phyloP scores from a whole-genome alignment of 2,113 vertebrate species.

The Thunnus thynnus region DNA sequence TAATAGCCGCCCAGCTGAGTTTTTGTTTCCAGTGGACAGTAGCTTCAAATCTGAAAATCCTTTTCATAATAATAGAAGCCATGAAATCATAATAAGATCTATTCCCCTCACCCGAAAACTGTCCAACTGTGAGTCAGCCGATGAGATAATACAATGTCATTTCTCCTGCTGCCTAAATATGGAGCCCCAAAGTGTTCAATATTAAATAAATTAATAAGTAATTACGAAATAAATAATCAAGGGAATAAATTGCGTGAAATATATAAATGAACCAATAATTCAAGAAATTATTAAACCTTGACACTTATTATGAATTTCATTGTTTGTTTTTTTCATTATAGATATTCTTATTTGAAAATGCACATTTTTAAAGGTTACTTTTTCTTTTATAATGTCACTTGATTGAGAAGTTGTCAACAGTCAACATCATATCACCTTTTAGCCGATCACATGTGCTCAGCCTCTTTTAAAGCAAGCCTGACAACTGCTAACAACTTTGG shows the following conservation, averaged over 20 bases:
- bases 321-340: too few relatives aligned
- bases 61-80: constrained; percentile 59
- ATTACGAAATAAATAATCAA: background rate
- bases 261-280: background rate
- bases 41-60: constrained; percentile 74
- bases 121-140: constrained; percentile 44
- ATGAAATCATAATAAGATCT: constrained; percentile 55
- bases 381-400: too few relatives aligned
- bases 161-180: constrained; percentile 47
- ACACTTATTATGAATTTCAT: too few relatives aligned
- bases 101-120: constrained; percentile 24
- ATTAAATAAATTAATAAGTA: background rate
- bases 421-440: too few relatives aligned
- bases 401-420: too few relatives aligned
- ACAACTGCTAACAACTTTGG: too few relatives aligned
- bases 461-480: too few relatives aligned
- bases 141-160: constrained; percentile 36
- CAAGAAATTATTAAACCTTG: background rate
- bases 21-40: constrained; percentile 72
- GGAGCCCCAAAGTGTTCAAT: constrained; percentile 20
- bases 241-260: background rate
- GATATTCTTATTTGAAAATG: too few relatives aligned
- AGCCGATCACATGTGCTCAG: too few relatives aligned
- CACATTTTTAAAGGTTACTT: too few relatives aligned
- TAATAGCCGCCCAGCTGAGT: constrained; percentile 50